phyloP scores from a whole-genome alignment of 2,888 invertebrate genomes.

The Acrobasis suavella region DNA sequence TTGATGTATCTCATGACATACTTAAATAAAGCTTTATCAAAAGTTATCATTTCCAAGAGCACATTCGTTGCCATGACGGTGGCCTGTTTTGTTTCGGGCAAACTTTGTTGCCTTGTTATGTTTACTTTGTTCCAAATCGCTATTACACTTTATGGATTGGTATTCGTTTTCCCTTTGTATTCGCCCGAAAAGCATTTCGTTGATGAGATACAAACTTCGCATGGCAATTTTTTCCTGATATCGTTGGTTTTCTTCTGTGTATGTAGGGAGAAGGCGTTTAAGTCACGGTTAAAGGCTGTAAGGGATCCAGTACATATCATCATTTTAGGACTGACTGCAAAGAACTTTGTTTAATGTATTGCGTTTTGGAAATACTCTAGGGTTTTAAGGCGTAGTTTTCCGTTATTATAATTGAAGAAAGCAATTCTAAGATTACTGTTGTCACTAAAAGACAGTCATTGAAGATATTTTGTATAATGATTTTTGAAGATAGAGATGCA shows the following conservation, averaged over 20 bases:
- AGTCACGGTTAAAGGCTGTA: slow-evolving; percentile 54
- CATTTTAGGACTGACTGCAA: background rate
- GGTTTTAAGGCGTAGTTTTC: too few species aligned
- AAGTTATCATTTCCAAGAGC: slow-evolving; percentile 56
- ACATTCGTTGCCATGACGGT: slow-evolving; percentile 56
- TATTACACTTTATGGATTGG: slow-evolving; percentile 58
- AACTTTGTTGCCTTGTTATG: slow-evolving; percentile 62
- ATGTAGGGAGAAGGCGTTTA: slow-evolving; percentile 34
- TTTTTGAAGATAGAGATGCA: too few species aligned
- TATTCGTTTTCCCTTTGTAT: slow-evolving; percentile 54
- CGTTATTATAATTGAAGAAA: too few species aligned
- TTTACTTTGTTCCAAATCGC: slow-evolving; percentile 56
- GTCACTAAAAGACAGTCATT: too few species aligned
- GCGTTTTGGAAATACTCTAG: too few species aligned
- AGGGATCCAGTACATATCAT: slow-evolving; percentile 20
- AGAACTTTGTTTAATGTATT: too few species aligned
- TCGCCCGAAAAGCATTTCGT: slow-evolving; percentile 46
- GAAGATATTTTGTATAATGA: too few species aligned
- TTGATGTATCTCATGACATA: slow-evolving; percentile 12
- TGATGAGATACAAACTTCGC: slow-evolving; percentile 51
- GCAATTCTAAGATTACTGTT: too few species aligned
- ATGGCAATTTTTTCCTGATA: slow-evolving; percentile 36
- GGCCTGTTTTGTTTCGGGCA: slow-evolving; percentile 63
- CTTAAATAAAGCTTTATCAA: slow-evolving; percentile 37
- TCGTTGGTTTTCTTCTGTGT: slow-evolving; percentile 33